Evolutionary conservation across 2,797 vertebrate genomes (phyloP), one percentile per base, ranked within the genome.

Genomic region (Ptychobarbus kaznakovi): DNA sequence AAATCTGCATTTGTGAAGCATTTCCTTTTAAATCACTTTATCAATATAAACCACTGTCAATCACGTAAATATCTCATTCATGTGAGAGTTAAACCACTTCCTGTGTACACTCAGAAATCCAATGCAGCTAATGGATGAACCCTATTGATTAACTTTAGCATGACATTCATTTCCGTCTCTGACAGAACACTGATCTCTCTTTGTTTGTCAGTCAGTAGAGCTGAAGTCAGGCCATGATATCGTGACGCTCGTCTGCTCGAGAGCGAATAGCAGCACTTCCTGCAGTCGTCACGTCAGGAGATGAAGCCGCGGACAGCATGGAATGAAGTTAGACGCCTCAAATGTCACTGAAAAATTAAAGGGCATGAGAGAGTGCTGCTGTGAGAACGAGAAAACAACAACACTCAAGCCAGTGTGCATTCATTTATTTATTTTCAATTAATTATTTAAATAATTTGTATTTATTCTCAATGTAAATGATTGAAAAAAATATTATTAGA

Each of bases 81-180:
- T 4, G 35, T 44, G 68, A 80, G 58, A 9, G 42, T n/a, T 25
- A 10, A 63, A 61, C 46, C 25, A 22, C 68, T 56, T 82, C 51
- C 38, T 82, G 68, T 46, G 15, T 44, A 28, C 58, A 6, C 2
- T 32, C 28, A 38, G 22, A 32, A 28, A 49, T 77, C 42, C 20
- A 68, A 40, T 46, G 22, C 13, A 35, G 69, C 58, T 84, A 81
- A 81, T 86, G 69, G 61, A 82, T 72, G 22, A 69, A 74, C 22
- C 3, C 22, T 76, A 73, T 87, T 63, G 86, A 87, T 86, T 81
- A 28, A 35, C 58, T 72, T 77, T 72, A 66, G 61, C 44, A 46
- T 81, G 70, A 25, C 25, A 49, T 32, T 40, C 0, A 35, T 80
- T 42, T 76, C 8, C 16, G 7, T 20, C 28, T 6, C 20, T 32